These are phyloP conservation scores for Pangasius mekongensis DNA, from an alignment of 2,797 vertebrate species.

Conservation along the genomic window DNA sequence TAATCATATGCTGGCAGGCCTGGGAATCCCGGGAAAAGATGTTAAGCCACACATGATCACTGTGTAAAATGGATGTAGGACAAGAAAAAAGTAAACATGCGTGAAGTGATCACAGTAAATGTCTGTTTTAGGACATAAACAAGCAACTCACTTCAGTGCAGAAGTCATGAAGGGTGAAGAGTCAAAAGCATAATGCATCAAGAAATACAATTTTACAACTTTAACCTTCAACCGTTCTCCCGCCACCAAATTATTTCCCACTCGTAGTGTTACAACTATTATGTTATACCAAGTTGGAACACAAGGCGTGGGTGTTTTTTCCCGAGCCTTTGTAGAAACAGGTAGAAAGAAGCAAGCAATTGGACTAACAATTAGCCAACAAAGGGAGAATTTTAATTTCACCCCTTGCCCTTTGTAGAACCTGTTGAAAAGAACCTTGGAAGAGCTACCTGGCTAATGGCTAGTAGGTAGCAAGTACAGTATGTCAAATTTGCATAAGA, in stretches of 20 bases:
- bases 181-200: background rate
- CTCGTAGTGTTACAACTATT: background rate
- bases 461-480: background rate
- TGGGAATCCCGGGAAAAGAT: conserved; percentile 42
- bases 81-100: background rate
- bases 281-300: background rate
- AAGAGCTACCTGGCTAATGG: background rate
- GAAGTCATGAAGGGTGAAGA: background rate
- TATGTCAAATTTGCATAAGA: background rate
- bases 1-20: conserved; percentile 66
- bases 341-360: background rate
- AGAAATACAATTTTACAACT: background rate
- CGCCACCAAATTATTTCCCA: background rate
- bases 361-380: background rate
- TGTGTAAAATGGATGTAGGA: background rate
- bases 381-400: background rate
- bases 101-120: background rate
- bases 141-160: background rate
- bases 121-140: background rate
- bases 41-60: background rate
- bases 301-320: background rate
- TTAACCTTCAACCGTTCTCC: background rate
- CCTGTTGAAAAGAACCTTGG: background rate
- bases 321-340: background rate
- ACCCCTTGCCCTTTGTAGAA: too few species aligned